These are phyloP conservation scores for Lymantria monacha DNA, from an alignment of 2,888 invertebrate genomes.

Conservation along the genomic window DNA sequence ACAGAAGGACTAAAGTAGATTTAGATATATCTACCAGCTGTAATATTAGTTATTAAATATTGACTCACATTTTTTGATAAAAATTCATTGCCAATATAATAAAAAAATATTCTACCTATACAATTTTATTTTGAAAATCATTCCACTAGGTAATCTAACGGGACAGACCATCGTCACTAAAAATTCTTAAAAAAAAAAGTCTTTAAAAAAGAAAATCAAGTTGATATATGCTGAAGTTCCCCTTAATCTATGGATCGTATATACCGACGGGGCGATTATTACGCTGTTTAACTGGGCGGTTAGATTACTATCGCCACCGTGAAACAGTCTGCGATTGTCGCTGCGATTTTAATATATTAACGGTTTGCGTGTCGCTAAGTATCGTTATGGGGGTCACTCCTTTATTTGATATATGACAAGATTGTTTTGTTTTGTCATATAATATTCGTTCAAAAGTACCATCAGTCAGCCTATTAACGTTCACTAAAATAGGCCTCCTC, in stretches of 20 bases:
- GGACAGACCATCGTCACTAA: too few species aligned
- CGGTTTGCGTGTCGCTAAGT: conserved; percentile 42
- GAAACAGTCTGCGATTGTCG: conserved; percentile 44
- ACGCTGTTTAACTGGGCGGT: conserved; percentile 32
- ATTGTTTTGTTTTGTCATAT: not conserved
- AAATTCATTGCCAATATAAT: too few species aligned
- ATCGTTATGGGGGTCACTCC: conserved; percentile 20
- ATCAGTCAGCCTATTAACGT: too few species aligned
- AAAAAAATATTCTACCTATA: too few species aligned
- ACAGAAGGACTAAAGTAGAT: too few species aligned
- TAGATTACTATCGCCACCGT: conserved; percentile 37
- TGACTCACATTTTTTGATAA: too few species aligned
- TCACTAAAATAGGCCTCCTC: too few species aligned
- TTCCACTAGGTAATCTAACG: too few species aligned
- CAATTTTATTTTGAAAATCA: too few species aligned
- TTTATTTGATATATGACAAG: conserved; percentile 28
- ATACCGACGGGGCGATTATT: conserved; percentile 30
- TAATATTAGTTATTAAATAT: too few species aligned
- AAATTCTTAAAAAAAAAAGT: not conserved
- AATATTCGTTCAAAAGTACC: too few species aligned
- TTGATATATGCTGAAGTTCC: not conserved
- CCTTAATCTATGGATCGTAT: conserved; percentile 33
- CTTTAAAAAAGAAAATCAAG: not conserved
- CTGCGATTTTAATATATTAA: conserved; percentile 41
- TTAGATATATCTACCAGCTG: too few species aligned